Evolutionary conservation across 2,888 invertebrate species (phyloP), one percentile per base, ranked within the genome.

Genomic region (Nomada hirtipes): DNA sequence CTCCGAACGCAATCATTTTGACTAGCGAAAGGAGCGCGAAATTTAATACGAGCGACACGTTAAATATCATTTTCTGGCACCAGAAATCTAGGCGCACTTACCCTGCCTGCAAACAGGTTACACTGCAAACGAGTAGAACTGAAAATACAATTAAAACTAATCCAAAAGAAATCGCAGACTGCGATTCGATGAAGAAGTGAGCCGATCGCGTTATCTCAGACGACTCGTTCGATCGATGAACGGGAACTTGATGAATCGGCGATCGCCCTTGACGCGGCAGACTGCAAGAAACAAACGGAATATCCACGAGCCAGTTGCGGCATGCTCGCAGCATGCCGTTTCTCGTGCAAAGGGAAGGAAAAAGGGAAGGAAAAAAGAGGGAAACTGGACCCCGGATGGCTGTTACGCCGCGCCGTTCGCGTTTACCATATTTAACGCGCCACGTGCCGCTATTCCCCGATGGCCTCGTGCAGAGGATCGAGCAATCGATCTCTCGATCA

Each of bases 401-500:
- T 59, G 76, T 67, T 73, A 60, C 61, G 74, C 63, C 76, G 63
- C 61, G 70, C 63, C 42, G 65, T 61, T 77, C 85, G 79, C 85
- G 79, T 85, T 86, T 85, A 73, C 85, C 86, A 80, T 86, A 79
- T 84, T 81, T 83, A 85, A 83, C 84, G 67, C 53, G 84, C 65
- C 84, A 77, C 85, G 82, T 72, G 84, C 75, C 76, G 61, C 26
- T 67, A 26, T 70, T 76, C 26, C 47, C 52, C 57, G 57, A 42
- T 53, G 53, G 73, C 79, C 83, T 83, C 82, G 53, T 78, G 2
- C 65, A 9, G 70, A 53, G 57, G 63, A 76, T 73, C 76, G 75
- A 57, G 53, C 64, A 29, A 50, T 15, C 57, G 75, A 82, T 76
- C 79, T 42, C 72, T 80, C 73, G 73, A 74, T 81, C 80, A 74